Percentiles rank a stretch among this genome's conserved stretches.
phyloP scores from a whole-genome alignment of 2,888 invertebrate species.

The Cantharis rufa region DNA sequence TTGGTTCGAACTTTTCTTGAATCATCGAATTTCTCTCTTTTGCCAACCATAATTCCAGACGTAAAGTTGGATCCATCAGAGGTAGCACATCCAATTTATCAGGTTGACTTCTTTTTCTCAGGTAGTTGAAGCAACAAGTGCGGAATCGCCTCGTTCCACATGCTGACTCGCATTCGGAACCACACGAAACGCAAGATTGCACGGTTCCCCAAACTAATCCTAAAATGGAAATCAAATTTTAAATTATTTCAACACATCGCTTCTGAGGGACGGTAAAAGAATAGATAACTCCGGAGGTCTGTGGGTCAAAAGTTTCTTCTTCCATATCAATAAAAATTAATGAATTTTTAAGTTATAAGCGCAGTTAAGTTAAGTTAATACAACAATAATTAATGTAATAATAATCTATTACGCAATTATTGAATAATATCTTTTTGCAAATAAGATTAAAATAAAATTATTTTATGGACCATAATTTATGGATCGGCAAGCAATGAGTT shows the following conservation, averaged over 20 bases:
- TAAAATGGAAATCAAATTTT: conserved; percentile 34
- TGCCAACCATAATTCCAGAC: conserved; percentile 52
- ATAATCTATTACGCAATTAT: not conserved
- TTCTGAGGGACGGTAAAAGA: too few relatives aligned
- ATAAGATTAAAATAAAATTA: not conserved
- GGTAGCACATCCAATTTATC: conserved; percentile 36
- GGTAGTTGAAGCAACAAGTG: conserved; percentile 74
- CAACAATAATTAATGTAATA: not conserved
- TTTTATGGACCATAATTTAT: not conserved
- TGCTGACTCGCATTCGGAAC: conserved; percentile 67
- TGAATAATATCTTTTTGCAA: not conserved
- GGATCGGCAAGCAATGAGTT: not conserved
- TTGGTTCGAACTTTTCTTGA: conserved; percentile 7
- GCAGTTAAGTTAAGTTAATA: too few relatives aligned
- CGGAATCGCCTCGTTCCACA: conserved; percentile 73
- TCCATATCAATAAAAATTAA: too few relatives aligned
- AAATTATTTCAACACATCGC: too few relatives aligned
- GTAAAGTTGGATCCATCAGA: conserved; percentile 49
- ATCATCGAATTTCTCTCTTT: conserved; percentile 43
- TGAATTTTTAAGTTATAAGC: too few relatives aligned
- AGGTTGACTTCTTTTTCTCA: conserved; percentile 61
- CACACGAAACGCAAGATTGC: conserved; percentile 71
- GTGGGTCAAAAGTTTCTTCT: too few relatives aligned
- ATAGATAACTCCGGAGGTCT: too few relatives aligned
- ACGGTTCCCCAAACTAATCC: conserved; percentile 61